A percentile compares a stretch with the other conserved stretches of the same genome.
Conservation (phyloP, 2,797 vertebrate species). For the Gadopsis marmoratus region DNA sequence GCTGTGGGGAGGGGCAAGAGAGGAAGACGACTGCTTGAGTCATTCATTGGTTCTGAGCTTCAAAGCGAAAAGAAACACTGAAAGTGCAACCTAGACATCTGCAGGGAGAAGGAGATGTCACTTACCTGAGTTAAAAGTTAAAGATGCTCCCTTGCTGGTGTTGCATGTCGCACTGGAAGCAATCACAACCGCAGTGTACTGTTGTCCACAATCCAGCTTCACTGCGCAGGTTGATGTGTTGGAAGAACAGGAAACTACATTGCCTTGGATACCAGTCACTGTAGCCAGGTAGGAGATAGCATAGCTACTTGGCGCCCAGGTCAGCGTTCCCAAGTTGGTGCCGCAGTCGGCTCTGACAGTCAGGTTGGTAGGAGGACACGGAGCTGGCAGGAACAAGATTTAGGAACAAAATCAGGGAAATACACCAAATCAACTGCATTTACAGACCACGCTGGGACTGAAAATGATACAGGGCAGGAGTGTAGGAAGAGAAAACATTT, state of each 20-base stretch:
- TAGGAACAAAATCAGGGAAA: background rate
- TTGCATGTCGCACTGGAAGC: slow-evolving; percentile 76
- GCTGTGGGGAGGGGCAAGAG: slow-evolving; percentile 68
- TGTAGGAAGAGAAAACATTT: background rate
- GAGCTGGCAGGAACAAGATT: slow-evolving; percentile 70
- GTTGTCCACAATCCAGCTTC: slow-evolving; percentile 77
- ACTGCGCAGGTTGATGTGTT: slow-evolving; percentile 75
- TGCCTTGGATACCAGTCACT: slow-evolving; percentile 67
- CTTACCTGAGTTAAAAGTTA: slow-evolving; percentile 81
- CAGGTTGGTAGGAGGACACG: slow-evolving; percentile 80
- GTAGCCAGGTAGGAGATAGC: slow-evolving; percentile 73
- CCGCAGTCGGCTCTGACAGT: slow-evolving; percentile 73
- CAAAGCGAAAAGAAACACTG: background rate
- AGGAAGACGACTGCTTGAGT: background rate
- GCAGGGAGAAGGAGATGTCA: background rate
- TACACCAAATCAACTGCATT: background rate
- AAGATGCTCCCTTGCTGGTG: slow-evolving; percentile 62
- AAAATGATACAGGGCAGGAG: background rate
- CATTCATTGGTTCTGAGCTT: background rate
- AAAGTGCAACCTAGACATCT: background rate
- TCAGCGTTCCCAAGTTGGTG: slow-evolving; percentile 74
- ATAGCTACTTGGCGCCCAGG: slow-evolving; percentile 69
- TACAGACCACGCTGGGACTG: background rate
- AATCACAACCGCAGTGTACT: slow-evolving; percentile 74
- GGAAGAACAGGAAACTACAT: slow-evolving; percentile 71